Evolutionary conservation across 2,113 vertebrate genomes (phyloP).

Genomic region (Nothoprocta pentlandii): DNA sequence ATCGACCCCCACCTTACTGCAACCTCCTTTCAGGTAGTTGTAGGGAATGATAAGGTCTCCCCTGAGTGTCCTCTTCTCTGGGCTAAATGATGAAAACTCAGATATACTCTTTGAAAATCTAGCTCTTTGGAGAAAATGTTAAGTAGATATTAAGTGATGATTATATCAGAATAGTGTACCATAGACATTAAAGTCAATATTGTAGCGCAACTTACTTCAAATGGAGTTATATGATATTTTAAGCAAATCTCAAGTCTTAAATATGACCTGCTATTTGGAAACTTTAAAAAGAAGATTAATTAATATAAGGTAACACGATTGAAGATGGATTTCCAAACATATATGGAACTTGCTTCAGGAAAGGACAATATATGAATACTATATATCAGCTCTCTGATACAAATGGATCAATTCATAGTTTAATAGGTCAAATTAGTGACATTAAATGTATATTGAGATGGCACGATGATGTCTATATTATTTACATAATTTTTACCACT

Average conservation of each 20-base stretch:
- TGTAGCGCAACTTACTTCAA: not conserved
- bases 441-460: not conserved
- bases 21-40: too few relatives aligned
- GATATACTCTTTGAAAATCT: not conserved
- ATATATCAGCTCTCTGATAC: not conserved
- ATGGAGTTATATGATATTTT: not conserved
- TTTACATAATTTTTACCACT: not conserved
- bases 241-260: not conserved
- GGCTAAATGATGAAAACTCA: not conserved
- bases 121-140: not conserved
- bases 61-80: too few relatives aligned
- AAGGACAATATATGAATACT: not conserved
- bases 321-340: not conserved
- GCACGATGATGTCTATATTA: not conserved
- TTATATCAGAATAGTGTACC: not conserved
- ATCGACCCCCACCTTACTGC: too few relatives aligned
- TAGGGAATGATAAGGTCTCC: too few relatives aligned
- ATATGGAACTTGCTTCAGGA: not conserved
- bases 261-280: not conserved
- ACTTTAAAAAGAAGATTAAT: not conserved
- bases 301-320: not conserved
- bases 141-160: not conserved
- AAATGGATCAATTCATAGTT: not conserved
- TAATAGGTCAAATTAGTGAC: not conserved
- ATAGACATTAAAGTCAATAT: not conserved